A percentile compares a stretch with the other conserved stretches of the same genome.
Evolutionary conservation across 30 jellyfish, hydroid and myxozoan species (phyloP).

Genomic region (Turritopsis rubra): DNA sequence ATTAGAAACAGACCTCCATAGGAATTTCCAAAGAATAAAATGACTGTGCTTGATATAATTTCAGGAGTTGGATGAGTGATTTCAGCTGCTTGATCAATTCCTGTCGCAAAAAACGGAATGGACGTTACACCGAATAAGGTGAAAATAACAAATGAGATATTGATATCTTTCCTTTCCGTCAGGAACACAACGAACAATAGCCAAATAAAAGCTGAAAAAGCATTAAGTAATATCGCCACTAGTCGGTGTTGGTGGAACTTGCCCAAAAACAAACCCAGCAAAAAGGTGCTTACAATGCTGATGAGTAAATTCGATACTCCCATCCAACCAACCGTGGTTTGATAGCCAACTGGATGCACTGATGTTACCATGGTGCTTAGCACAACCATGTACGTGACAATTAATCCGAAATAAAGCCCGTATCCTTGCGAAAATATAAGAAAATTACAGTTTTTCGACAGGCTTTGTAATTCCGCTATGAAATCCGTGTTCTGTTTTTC

Average conservation of each 20-base stretch:
- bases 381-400: conserved; percentile 36
- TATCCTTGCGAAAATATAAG: conserved; percentile 46
- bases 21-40: conserved; percentile 43
- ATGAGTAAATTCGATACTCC: conserved; percentile 48
- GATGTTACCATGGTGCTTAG: conserved; percentile 47
- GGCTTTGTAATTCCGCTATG: conserved; percentile 22
- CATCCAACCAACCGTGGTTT: conserved; percentile 45
- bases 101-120: conserved; percentile 55
- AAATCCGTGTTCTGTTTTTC: conserved; percentile 35
- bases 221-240: conserved; percentile 44
- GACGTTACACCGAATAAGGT: conserved; percentile 39
- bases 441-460: conserved; percentile 36
- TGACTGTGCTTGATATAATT: conserved; percentile 45
- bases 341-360: conserved; percentile 24
- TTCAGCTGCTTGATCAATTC: conserved; percentile 69
- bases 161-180: conserved; percentile 20
- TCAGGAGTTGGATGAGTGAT: conserved; percentile 64
- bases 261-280: conserved; percentile 52
- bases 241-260: conserved; percentile 38
- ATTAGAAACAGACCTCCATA: conserved; percentile 38
- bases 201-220: conserved; percentile 28
- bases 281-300: conserved; percentile 45
- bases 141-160: conserved; percentile 20
- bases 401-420: conserved; percentile 51
- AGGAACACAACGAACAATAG: conserved; percentile 28